Base-by-base conservation (phyloP, 2,797 vertebrate genomes). In the Molossus alvarezi region DNA sequence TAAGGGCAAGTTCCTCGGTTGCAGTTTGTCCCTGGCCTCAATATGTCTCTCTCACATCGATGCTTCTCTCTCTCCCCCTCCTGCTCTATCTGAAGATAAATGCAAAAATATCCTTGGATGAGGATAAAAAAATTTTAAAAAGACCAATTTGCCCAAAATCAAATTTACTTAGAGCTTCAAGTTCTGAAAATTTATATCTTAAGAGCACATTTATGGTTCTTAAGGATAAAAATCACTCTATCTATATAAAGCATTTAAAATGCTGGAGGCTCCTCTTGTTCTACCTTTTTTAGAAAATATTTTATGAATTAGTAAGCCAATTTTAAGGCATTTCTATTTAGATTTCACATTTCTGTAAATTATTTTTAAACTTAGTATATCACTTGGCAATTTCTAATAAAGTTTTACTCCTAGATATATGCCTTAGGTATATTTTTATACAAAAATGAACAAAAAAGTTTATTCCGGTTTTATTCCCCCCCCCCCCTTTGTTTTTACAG, bases 191-290 rank as follows among this genome's bases (percentile, higher is more conserved):
- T 29, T 25, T 69, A 15, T 73, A 77, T 82, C 81, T 79, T 90
- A 90, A 62, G 82, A 94, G 41, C 41, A 76, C 20, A 72, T 51
- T 71, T 60, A 14, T 81, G 55, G 21, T 51, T 83, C 41, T 86
- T 76, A 55, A 80, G 55, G 23, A 88, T 94, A 83, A 94, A 94
- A 96, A 67, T 93, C 71, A 90, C 33, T 72, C 48, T 76, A 7
- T 53, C 60, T 83, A n/a, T 81, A 57, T 25, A 92, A 88, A 90
- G 1, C 82, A 67, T 57, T 83, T 96, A 81, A 23, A 60, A 72
- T 62, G 15, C 77, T 73, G 37, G 12, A 33, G 53, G 21, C 75
- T 89, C 64, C 82, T 79, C 18, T 17, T 93, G 14, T 77, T 91
- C 90, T 23, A 84, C 15, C 37, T 89, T 91, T 91, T 84, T 2